These are phyloP conservation scores for Drosophila varians DNA, from an alignment of 1,140 invertebrate genomes.

Conservation along the genomic window DNA sequence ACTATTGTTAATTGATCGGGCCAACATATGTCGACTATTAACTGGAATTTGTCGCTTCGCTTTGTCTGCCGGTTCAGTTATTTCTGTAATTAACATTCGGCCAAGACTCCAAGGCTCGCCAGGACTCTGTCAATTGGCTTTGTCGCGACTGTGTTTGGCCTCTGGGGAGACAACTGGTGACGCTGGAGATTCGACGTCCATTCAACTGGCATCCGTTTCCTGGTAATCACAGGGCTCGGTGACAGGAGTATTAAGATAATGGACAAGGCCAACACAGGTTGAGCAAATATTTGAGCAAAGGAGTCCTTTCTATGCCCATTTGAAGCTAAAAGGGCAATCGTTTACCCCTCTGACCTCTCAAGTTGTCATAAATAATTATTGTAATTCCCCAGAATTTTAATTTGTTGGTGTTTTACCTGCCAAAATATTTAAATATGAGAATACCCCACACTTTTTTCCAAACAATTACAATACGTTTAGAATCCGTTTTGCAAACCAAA, in stretches of 20 bases:
- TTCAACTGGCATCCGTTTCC: slow-evolving; percentile 33
- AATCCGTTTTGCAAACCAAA: slow-evolving; percentile 18
- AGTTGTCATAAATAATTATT: not conserved
- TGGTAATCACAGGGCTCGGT: slow-evolving; percentile 54
- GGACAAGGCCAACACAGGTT: slow-evolving; percentile 18
- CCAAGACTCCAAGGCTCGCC: slow-evolving; percentile 42
- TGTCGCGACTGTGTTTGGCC: slow-evolving; percentile 73
- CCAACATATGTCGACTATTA: slow-evolving; percentile 56
- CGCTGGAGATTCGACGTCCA: not conserved
- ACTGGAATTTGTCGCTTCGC: slow-evolving; percentile 69
- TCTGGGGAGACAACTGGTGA: slow-evolving; percentile 32
- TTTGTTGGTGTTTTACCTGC: no score
- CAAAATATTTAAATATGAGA: no score
- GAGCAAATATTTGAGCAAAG: slow-evolving; percentile 12
- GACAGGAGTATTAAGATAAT: slow-evolving; percentile 26
- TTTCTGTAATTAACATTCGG: slow-evolving; percentile 66
- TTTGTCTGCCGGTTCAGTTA: slow-evolving; percentile 45
- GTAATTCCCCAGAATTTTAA: not conserved
- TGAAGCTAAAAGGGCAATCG: slow-evolving; percentile 6
- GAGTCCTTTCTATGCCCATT: slow-evolving; percentile 20
- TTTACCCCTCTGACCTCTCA: not conserved
- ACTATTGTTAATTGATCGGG: slow-evolving; percentile 70
- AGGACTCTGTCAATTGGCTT: slow-evolving; percentile 74
- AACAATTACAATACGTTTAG: not conserved
- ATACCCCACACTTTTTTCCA: not conserved